phyloP scores from a whole-genome alignment of 2,797 vertebrate species.

The Mycteria americana region DNA sequence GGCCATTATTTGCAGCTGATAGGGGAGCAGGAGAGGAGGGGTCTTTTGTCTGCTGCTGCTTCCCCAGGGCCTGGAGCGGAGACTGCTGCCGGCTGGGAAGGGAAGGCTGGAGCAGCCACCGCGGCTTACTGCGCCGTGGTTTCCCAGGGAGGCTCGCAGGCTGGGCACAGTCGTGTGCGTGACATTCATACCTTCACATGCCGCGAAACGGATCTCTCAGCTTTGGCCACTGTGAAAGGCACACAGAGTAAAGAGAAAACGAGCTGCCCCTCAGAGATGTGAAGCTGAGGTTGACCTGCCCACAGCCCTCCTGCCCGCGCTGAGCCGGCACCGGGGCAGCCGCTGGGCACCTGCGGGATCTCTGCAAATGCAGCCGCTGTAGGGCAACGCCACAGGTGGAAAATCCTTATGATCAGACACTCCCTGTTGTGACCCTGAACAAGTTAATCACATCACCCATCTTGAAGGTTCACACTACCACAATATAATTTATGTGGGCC shows the following conservation, averaged over 20 bases:
- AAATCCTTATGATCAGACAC: neutral
- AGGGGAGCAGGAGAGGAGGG: neutral
- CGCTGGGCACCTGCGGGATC: rapidly evolving
- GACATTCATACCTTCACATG: rapidly evolving
- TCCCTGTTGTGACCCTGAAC: neutral
- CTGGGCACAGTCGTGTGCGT: rapidly evolving
- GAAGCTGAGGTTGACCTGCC: neutral
- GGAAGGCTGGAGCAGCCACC: neutral
- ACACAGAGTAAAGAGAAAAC: rapidly evolving
- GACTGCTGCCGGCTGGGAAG: neutral
- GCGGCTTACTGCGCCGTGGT: rapidly evolving
- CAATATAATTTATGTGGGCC: neutral
- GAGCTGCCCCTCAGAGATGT: neutral
- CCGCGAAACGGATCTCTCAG: neutral
- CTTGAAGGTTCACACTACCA: neutral
- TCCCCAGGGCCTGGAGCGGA: neutral
- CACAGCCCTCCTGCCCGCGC: neutral
- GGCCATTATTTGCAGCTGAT: conserved; percentile 5
- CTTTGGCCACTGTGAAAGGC: no score
- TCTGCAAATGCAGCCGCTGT: rapidly evolving
- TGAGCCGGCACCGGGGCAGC: neutral
- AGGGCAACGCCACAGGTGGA: neutral
- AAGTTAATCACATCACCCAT: neutral
- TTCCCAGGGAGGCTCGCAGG: neutral
- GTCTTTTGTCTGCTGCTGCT: neutral